These are phyloP conservation scores for Stenodera caucasica DNA, from an alignment of 2,888 invertebrate species.

Conservation along the genomic window DNA sequence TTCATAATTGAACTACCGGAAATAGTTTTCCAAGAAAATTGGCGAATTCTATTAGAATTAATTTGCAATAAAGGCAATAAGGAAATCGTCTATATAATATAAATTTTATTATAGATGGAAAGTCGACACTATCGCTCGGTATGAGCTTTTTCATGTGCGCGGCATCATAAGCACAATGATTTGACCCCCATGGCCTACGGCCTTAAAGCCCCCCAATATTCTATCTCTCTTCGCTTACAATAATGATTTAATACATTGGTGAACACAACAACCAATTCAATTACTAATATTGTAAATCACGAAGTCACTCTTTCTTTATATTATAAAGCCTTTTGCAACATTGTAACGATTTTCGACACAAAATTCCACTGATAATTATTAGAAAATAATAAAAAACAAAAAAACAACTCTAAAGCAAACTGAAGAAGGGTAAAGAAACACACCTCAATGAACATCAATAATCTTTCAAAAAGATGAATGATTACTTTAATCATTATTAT, in stretches of 20 bases:
- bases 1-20: not conserved
- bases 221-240: slow-evolving; percentile 1
- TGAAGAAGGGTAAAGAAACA: not conserved
- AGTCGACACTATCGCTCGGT: not conserved
- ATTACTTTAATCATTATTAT: slow-evolving; percentile 26
- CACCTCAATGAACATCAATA: not conserved
- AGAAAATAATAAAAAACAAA: not conserved
- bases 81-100: slow-evolving; percentile 4
- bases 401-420: not conserved
- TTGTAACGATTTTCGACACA: not conserved
- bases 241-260: slow-evolving; percentile 3
- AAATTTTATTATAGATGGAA: slow-evolving; percentile 3
- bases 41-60: not conserved
- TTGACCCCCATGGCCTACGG: slow-evolving; percentile 12
- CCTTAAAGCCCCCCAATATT: slow-evolving; percentile 4
- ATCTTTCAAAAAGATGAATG: slow-evolving; percentile 20
- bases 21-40: not conserved
- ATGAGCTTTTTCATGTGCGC: not conserved
- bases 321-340: not conserved
- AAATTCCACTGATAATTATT: not conserved
- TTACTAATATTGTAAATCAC: slow-evolving; percentile 7
- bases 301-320: not conserved
- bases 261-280: not conserved
- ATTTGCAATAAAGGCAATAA: slow-evolving; percentile 1
- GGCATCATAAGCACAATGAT: slow-evolving; percentile 10